Percentiles rank a stretch among this genome's conserved stretches.
Conservation (phyloP, 2,888 invertebrate species). For the Drosophila cognata region DNA sequence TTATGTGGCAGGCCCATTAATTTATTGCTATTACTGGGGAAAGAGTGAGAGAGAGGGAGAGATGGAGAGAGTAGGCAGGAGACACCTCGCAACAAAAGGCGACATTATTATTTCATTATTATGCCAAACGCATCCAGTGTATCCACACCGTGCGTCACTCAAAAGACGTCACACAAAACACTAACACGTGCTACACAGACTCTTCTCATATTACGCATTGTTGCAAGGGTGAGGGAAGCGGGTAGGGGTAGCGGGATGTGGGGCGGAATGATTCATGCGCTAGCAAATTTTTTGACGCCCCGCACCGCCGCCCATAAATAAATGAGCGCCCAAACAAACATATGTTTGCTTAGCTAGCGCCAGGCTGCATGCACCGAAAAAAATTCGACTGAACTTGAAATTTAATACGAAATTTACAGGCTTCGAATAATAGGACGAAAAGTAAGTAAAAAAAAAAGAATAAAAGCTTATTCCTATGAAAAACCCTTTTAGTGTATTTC, state of each 20-base stretch:
- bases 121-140: slow-evolving; percentile 74
- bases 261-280: slow-evolving; percentile 72
- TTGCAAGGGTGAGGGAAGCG: neutral
- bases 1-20: slow-evolving; percentile 77
- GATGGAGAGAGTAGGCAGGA: slow-evolving; percentile 40
- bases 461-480: neutral
- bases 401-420: neutral
- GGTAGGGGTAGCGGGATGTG: slow-evolving; percentile 1
- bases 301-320: slow-evolving; percentile 54
- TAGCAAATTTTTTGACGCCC: slow-evolving; percentile 72
- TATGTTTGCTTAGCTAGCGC: slow-evolving; percentile 60
- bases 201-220: slow-evolving; percentile 70
- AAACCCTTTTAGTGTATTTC: neutral
- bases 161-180: slow-evolving; percentile 23
- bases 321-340: slow-evolving; percentile 57
- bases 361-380: neutral
- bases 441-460: neutral
- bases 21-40: slow-evolving; percentile 64
- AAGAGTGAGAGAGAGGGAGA: neutral
- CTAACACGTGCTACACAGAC: slow-evolving; percentile 27
- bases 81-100: slow-evolving; percentile 75
- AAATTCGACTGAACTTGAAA: neutral
- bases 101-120: slow-evolving; percentile 81
- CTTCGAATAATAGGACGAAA: neutral
- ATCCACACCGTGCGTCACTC: slow-evolving; percentile 36